Evolutionary conservation across 30 jellyfish, hydroid and myxozoan genomes (phyloP).

Genomic region (Chironex yamaguchii): DNA sequence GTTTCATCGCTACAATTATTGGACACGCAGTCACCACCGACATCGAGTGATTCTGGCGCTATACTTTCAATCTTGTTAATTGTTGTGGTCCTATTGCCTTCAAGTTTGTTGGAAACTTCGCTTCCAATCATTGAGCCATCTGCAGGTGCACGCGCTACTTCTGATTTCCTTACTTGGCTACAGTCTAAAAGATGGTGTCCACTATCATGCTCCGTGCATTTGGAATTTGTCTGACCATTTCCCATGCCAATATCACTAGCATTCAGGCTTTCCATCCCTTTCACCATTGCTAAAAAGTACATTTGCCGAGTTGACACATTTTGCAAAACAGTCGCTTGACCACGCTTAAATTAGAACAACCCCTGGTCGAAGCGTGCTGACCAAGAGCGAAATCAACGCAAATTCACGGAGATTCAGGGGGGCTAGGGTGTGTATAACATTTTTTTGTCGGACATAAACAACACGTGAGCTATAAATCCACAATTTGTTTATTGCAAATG

Average conservation of each 20-base stretch:
- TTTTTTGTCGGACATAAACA: too few relatives aligned
- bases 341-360: too few relatives aligned
- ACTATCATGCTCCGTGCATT: background rate
- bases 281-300: background rate
- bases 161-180: background rate
- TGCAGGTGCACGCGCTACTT: background rate
- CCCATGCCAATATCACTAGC: background rate
- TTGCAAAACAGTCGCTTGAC: too few relatives aligned
- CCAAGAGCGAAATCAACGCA: too few relatives aligned
- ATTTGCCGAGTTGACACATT: too few relatives aligned
- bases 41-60: background rate
- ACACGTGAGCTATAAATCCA: too few relatives aligned
- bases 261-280: background rate
- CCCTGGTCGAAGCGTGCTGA: too few relatives aligned
- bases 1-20: background rate
- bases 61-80: background rate
- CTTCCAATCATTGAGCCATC: background rate
- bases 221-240: background rate
- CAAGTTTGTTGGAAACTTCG: background rate
- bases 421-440: too few relatives aligned
- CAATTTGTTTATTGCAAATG: too few relatives aligned
- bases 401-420: too few relatives aligned
- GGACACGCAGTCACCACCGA: too few relatives aligned
- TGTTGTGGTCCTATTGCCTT: background rate
- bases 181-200: too few relatives aligned